Evolutionary conservation across 2,113 vertebrate species (phyloP).

Genomic region (Tragulus kanchil): DNA sequence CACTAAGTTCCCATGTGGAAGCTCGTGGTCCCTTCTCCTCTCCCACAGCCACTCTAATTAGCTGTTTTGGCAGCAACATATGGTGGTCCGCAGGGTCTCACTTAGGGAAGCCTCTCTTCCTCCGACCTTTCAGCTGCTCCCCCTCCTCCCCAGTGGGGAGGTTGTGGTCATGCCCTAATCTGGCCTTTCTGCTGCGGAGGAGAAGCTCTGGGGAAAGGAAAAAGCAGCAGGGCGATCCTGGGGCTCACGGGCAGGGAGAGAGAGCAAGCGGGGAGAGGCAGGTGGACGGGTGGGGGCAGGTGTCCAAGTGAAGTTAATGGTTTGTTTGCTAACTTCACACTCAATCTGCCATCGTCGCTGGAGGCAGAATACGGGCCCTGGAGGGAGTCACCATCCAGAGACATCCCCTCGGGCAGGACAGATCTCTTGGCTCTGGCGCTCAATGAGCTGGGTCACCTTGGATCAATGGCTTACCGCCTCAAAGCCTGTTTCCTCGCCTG

Average conservation of each 20-base stretch:
- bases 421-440: background rate
- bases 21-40: background rate
- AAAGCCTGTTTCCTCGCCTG: conserved; percentile 1
- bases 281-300: background rate
- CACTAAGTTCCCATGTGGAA: background rate
- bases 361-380: background rate
- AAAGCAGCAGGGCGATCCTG: background rate
- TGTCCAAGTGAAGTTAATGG: background rate
- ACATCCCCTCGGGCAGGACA: background rate
- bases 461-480: background rate
- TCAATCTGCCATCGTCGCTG: background rate
- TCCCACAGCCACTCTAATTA: conserved; percentile 50
- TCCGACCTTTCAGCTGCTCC: conserved; percentile 39
- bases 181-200: background rate
- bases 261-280: background rate
- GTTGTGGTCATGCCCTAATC: background rate
- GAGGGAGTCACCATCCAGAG: background rate
- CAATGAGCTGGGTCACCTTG: conserved; percentile 52
- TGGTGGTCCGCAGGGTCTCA: conserved; percentile 52
- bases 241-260: background rate
- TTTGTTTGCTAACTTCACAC: background rate
- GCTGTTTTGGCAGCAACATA: conserved; percentile 56
- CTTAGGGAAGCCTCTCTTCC: background rate
- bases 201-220: background rate
- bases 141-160: background rate